Evolutionary conservation across 2,888 invertebrate genomes (phyloP), one percentile per base, ranked within the genome.

Genomic region (Drosophila subquinaria): DNA sequence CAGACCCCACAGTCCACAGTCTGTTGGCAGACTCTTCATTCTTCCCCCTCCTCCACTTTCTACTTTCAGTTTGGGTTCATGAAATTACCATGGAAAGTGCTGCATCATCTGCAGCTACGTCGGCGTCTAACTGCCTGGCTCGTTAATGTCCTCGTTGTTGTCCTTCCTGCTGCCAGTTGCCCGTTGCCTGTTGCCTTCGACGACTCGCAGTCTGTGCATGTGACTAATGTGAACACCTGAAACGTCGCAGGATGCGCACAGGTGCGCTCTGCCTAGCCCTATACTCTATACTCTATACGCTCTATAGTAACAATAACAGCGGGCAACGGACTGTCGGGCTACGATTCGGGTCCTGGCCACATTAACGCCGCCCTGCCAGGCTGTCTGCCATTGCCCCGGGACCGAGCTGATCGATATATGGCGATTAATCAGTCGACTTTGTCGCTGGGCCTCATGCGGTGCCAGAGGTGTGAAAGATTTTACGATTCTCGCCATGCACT

Each of bases 171-270:
- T 45, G 15, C 56, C 43, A 33, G 43, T 57, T 57, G 55, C 55
- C 11, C 5, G 38, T 20, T 55, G 75, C 62, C 78, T 75, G 66
- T 56, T 59, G 40, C 36, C 43, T 33, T 33, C 27, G 51, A 36
- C 63, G 72, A 57, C 75, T 62, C 57, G 35, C 57, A 67, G 77
- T 75, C 76, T 72, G 68, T 61, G 83, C 69, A 71, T 84, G 84
- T 84, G 86, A 84, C 84, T 85, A 85, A 85, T 85, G 84, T 76
- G 88, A 88, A 81, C 84, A 85, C 88, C 84, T 85, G 84, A 85
- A 83, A 50, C 83, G 77, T 85, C 77, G 51, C 88, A 85, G 84
- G 84, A 85, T 86, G 81, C 79, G 77, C 87, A 85, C 84, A 85
- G 84, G 84, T 85, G 84, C 70, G 56, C 57, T 27, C 62, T 42